Conservation (phyloP, 2,113 vertebrate genomes). For the Tricholaema leucomelas region DNA sequence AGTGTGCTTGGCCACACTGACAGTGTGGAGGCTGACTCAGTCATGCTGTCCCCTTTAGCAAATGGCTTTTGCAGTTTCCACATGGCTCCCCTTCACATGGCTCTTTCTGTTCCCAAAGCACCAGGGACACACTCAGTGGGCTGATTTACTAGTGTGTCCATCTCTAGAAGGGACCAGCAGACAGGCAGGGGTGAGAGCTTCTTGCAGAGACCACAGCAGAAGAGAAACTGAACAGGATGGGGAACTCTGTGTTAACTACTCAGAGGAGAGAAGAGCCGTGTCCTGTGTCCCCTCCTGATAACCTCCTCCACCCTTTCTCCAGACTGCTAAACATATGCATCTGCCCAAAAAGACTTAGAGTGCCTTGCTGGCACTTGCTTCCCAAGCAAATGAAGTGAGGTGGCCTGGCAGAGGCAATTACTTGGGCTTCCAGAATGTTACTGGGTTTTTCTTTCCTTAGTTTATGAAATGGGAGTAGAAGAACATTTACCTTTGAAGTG, state of each 20-base stretch:
- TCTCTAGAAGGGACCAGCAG: neutral
- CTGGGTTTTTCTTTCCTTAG: neutral
- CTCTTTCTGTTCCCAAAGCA: accelerated
- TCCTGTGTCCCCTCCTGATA: neutral
- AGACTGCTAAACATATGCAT: neutral
- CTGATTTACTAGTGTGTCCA: neutral
- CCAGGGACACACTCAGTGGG: accelerated
- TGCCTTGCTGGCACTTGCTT: neutral
- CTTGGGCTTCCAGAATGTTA: neutral
- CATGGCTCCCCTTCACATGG: accelerated
- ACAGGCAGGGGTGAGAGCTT: neutral
- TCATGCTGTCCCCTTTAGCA: neutral
- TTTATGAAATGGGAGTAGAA: neutral
- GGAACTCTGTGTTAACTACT: neutral
- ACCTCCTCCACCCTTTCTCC: neutral
- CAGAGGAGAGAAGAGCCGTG: neutral
- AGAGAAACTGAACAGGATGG: neutral
- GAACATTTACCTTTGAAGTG: neutral
- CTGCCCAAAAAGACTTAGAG: neutral
- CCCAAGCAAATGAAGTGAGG: neutral
- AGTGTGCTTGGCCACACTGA: neutral
- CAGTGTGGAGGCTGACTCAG: neutral
- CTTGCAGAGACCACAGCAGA: neutral
- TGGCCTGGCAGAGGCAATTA: neutral
- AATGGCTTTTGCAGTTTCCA: neutral